Evolutionary conservation across 2,113 vertebrate species (phyloP), one percentile per base, ranked within the genome.

Genomic region (Rhinopomastus cyanomelas): DNA sequence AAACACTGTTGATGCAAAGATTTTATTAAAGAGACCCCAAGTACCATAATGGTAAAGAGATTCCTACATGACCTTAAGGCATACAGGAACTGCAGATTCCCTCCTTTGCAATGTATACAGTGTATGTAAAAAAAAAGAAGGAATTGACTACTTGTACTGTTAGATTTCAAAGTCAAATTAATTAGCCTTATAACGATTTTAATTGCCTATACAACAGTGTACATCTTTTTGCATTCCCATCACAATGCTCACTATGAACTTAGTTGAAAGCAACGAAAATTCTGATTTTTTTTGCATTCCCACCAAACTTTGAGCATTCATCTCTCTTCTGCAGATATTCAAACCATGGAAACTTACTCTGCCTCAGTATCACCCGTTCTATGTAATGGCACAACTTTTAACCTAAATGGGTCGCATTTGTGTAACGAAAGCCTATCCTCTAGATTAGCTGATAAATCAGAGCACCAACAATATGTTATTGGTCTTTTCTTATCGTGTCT

Each of bases 401-500:
- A 95, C 81, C 91, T 97, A 71, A 98, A 97, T 39, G 90, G 95
- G 66, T 98, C 98, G 2, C 92, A 94, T 22, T 80, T 92, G 36
- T 97, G 97, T 89, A 98, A 98, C 29, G 73, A 97, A 10, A 97
- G 97, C 2, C 30, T 80, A 51, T 89, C 89, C 27, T 94, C 85
- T 2, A 95, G 96, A 82, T 93, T 92, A 1, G 77, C 65, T 3
- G 97, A 97, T 87, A 97, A 97, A 77, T 93, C 97, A 4, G 97
- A 97, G 49, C 97, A 98, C 81, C 98, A 98, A 56, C 98, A 98
- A 37, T 99, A 99, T 3, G 90, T 97, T 22, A 97, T 99, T 2
- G 98, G 98, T 29, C 98, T 99, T 74, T 99, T 99, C 95, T 97
- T 99, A 36, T 99, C 99, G 1, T 99, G 99, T 55, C 96, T 99